phyloP scores from a whole-genome alignment of 2,797 vertebrate species.

The Carcharodon carcharias region DNA sequence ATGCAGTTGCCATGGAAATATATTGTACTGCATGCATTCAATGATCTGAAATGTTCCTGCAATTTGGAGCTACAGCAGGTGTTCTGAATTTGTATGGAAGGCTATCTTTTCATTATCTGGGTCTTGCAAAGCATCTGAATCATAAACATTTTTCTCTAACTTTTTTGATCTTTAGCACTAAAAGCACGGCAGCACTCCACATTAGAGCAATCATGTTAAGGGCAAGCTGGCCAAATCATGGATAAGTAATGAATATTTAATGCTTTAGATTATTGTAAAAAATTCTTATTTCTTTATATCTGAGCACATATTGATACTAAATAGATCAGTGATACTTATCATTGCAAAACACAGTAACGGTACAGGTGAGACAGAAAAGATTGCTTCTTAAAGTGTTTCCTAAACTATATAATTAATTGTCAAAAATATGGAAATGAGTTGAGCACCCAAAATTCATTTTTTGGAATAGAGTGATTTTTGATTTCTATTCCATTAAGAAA shows the following conservation, averaged over 20 bases:
- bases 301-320: not conserved
- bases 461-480: not conserved
- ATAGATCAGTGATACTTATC: not conserved
- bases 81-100: not conserved
- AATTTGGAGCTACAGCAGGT: not conserved
- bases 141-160: not conserved
- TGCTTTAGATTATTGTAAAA: not conserved
- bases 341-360: not conserved
- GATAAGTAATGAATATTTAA: not conserved
- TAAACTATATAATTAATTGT: not conserved
- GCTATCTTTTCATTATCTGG: not conserved
- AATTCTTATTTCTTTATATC: not conserved
- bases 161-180: not conserved
- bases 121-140: not conserved
- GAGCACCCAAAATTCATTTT: not conserved
- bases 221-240: not conserved
- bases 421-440: not conserved
- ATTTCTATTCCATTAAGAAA: not conserved
- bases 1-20: conserved; percentile 24
- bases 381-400: not conserved
- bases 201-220: not conserved
- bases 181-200: not conserved
- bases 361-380: not conserved
- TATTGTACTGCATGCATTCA: not conserved
- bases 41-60: not conserved